phyloP scores from a whole-genome alignment of 2,113 vertebrate genomes.

The Pangasianodon gigas region DNA sequence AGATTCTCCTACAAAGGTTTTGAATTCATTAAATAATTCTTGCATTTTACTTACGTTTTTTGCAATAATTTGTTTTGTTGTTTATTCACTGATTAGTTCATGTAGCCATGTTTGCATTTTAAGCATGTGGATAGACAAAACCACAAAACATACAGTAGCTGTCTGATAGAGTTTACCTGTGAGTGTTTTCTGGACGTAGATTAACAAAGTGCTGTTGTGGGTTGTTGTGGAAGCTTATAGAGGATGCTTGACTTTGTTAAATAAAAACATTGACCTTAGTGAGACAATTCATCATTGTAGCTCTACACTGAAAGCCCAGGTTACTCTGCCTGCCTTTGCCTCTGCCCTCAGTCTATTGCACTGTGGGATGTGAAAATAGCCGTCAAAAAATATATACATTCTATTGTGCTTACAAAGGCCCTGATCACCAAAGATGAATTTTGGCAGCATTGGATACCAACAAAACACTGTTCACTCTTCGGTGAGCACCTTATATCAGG shows the following conservation, averaged over 20 bases:
- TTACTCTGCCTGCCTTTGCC: not conserved
- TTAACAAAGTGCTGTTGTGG: not conserved
- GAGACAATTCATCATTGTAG: not conserved
- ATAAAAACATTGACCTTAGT: not conserved
- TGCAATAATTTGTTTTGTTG: no score
- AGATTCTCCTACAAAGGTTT: not conserved
- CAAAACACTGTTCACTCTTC: not conserved
- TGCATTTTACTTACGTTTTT: no score
- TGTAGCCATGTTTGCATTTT: no score
- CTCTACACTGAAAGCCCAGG: not conserved
- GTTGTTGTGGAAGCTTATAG: not conserved
- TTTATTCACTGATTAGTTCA: no score
- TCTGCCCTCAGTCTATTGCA: not conserved
- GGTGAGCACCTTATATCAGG: not conserved
- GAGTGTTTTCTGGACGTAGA: not conserved
- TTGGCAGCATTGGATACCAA: not conserved
- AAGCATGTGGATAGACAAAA: no score
- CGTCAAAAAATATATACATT: not conserved
- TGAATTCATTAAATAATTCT: not conserved
- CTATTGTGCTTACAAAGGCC: not conserved
- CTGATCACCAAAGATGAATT: no score
- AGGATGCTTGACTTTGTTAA: not conserved
- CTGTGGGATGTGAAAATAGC: not conserved
- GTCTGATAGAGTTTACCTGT: no score
- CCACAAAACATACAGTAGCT: no score